Percentiles rank a stretch among this genome's conserved stretches.
These are phyloP conservation scores for Petrosia ficiformis DNA, from an alignment of 37 sponge, comb jelly and placozoan species.

Conservation along the genomic window DNA sequence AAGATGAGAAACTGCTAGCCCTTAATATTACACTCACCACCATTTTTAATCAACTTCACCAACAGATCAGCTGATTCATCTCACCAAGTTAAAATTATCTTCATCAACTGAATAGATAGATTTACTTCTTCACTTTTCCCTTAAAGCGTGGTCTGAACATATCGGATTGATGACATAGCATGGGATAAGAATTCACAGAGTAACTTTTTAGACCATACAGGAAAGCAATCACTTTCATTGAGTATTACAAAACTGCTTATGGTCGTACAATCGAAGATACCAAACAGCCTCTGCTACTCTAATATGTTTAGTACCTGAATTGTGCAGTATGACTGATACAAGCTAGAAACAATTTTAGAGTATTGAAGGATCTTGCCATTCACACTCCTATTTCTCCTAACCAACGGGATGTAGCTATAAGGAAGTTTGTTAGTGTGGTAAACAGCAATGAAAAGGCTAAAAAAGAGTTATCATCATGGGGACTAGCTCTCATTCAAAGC, in stretches of 20 bases:
- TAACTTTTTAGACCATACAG: slow-evolving; percentile 71
- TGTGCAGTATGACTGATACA: slow-evolving; percentile 90
- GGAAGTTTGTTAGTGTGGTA: slow-evolving; percentile 73
- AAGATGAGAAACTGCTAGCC: no score
- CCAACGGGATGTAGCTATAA: slow-evolving; percentile 54
- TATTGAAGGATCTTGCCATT: slow-evolving; percentile 88
- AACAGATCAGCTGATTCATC: no score
- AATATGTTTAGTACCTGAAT: slow-evolving; percentile 93
- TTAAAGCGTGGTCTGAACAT: no score
- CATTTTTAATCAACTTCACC: no score
- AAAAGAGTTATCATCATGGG: slow-evolving; percentile 77
- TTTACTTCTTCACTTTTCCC: no score
- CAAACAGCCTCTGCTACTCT: slow-evolving; percentile 91
- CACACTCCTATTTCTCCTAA: slow-evolving; percentile 74
- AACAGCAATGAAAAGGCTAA: slow-evolving; percentile 48
- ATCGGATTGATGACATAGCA: slow-evolving; percentile 93
- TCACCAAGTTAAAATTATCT: no score
- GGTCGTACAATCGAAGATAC: slow-evolving; percentile 63
- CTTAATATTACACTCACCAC: no score
- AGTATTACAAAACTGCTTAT: slow-evolving; percentile 87
- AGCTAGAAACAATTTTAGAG: slow-evolving; percentile 72
- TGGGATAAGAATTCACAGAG: slow-evolving; percentile 94
- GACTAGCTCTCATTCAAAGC: slow-evolving; percentile 65
- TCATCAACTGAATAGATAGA: no score
- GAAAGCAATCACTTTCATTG: slow-evolving; percentile 76